Evolutionary conservation across 2,888 invertebrate species (phyloP), one percentile per base, ranked within the genome.

Genomic region (Leptopilina myrica): DNA sequence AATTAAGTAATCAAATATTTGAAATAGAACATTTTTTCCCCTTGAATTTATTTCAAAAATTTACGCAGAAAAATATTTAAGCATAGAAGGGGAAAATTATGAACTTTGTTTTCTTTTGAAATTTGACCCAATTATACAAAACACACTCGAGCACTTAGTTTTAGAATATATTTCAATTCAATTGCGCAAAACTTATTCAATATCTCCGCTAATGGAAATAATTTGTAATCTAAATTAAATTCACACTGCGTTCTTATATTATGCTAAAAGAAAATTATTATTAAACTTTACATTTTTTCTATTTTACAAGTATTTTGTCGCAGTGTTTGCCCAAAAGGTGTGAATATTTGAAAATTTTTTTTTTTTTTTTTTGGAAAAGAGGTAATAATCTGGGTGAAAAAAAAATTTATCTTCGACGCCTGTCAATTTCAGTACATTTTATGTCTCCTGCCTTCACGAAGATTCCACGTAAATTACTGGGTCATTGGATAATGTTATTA

Each of bases 401-500:
- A 59, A 15, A 59, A 4, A n/a, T 33, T 14, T 11, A 40, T 33
- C 33, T 40, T 64, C 33, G 33, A 33, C 40, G 33, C 64, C 40
- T 33, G 20, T 69, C 26, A 69, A 12, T 49, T 69, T 26, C 69
- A 33, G 26, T 69, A 14, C 33, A 14, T 20, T 64, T 64, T 62
- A 62, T 33, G 33, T 8, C 26, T 14, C 53, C 26, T 33, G n/a
- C n/a, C 49, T 12, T 11, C 26, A 73, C 33, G 69, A 12, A 73
- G 20, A 56, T 49, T 26, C n/a, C n/a, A 12, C 26, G 69, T 73
- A 56, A 73, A 73, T 73, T 73, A 67, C 69, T 56, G 33, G 69
- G 69, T 73, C 69, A 53, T 73, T 40, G 69, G 53, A 73, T 73
- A 73, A 73, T 73, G 53, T 73, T 73, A 73, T 73, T 73, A 73